phyloP scores from a whole-genome alignment of 2,888 invertebrate species.

The Coleophora flavipennella region DNA sequence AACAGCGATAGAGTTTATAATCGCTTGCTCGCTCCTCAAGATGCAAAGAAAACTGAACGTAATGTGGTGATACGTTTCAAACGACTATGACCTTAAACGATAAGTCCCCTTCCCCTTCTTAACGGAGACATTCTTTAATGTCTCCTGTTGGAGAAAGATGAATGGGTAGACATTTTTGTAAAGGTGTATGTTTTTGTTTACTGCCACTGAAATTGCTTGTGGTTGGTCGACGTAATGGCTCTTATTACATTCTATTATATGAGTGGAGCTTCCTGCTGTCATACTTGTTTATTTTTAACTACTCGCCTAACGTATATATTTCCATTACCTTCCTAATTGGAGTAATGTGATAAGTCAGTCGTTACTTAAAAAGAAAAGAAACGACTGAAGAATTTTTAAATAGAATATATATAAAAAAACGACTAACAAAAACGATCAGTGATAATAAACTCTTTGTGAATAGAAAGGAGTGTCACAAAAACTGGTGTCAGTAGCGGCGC shows the following conservation, averaged over 20 bases:
- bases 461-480: constrained; percentile 65
- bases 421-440: constrained; percentile 43
- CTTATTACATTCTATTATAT: constrained; percentile 47
- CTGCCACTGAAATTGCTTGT: constrained; percentile 52
- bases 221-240: constrained; percentile 59
- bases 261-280: constrained; percentile 54
- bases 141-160: constrained; percentile 65
- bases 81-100: constrained; percentile 48
- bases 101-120: constrained; percentile 58
- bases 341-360: constrained; percentile 18
- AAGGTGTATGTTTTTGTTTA: constrained; percentile 64
- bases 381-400: constrained; percentile 24
- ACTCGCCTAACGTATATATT: constrained; percentile 13
- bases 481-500: constrained; percentile 66
- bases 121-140: constrained; percentile 68
- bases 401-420: constrained; percentile 30
- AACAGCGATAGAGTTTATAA: constrained; percentile 21
- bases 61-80: constrained; percentile 30
- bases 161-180: constrained; percentile 68
- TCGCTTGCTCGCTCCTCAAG: constrained; percentile 12
- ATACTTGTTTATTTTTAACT: constrained; percentile 28
- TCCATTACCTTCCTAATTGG: constrained; percentile 10
- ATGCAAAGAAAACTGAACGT: constrained; percentile 24
- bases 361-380: constrained; percentile 30
- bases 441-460: constrained; percentile 64